Evolutionary conservation across 92 coral and sea anemone species (phyloP), one percentile per base, ranked within the genome.

Genomic region (Metridium senile): DNA sequence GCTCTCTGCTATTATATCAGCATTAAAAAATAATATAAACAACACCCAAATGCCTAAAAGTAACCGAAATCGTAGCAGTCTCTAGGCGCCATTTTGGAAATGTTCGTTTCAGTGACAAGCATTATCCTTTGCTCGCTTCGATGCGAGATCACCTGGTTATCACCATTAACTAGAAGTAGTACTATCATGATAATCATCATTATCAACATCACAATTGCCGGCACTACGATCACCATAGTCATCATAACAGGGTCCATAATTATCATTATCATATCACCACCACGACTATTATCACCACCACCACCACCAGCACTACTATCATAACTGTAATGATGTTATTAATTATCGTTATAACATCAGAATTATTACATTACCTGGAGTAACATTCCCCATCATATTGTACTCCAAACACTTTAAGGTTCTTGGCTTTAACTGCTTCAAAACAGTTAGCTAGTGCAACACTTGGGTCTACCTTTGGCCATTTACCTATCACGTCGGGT

Each of bases 381-480:
- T 73, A 73, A 63, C 78, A 73, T 30, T 73, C 78, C 31, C 78
- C 78, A 73, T 73, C 78, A 49, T 73, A 73, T 28, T 73, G 78
- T 33, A 73, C 49, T 9, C 78, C 78, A 73, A 73, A 73, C 17
- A 73, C 78, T 23, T 33, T 58, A 47, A 57, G 68, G 19, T 13
- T 33, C 68, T 73, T 73, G 53, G 68, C 78, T 33, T 73, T 73
- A n/a, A 20, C 78, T n/a, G 78, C 78, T 53, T 62, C 78, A 34
- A 73, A 73, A 18, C 78, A 73, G 67, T 73, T 73, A 9, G 78
- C 33, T 34, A 73, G 32, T 57, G 68, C 68, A 46, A 58, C 68
- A 58, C 78, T 73, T 30, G 78, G 78, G 54, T 7, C 21, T 22
- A 58, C 68, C 56, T 73, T 73, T 2, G 67, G 78, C 78, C 78